A percentile compares a stretch with the other conserved stretches of the same genome.
phyloP scores from a whole-genome alignment of 2,113 vertebrate species.

The Larimichthys crocea region DNA sequence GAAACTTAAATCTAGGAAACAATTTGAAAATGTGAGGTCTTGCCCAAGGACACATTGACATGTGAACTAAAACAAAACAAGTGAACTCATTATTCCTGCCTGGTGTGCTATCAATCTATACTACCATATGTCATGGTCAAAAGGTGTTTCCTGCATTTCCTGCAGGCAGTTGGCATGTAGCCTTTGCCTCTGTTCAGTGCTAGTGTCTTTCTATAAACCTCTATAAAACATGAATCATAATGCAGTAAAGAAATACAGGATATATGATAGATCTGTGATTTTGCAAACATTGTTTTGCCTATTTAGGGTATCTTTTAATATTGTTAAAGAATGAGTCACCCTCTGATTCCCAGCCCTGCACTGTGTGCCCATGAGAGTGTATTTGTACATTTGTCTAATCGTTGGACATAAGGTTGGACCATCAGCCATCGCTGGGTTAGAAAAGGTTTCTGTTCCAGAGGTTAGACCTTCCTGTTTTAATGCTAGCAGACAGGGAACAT shows the following conservation, averaged over 20 bases:
- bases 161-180: neutral
- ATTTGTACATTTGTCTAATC: slow-evolving; percentile 39
- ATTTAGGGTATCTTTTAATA: neutral
- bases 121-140: neutral
- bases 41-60: neutral
- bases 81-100: neutral
- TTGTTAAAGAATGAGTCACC: neutral
- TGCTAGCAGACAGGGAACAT: slow-evolving; percentile 63
- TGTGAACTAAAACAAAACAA: neutral
- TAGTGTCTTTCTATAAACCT: neutral
- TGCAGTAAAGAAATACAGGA: neutral
- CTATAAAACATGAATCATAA: slow-evolving; percentile 4
- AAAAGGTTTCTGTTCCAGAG: slow-evolving; percentile 54
- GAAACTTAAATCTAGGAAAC: neutral
- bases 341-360: neutral
- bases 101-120: neutral
- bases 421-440: slow-evolving; percentile 55
- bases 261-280: neutral
- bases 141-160: neutral
- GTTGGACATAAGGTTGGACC: slow-evolving; percentile 28
- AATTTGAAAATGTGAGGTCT: neutral
- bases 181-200: neutral
- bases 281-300: neutral
- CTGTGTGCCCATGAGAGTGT: slow-evolving; percentile 6
- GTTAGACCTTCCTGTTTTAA: slow-evolving; percentile 66